phyloP scores from a whole-genome alignment of 2,797 vertebrate genomes.

The Gymnocypris eckloni region DNA sequence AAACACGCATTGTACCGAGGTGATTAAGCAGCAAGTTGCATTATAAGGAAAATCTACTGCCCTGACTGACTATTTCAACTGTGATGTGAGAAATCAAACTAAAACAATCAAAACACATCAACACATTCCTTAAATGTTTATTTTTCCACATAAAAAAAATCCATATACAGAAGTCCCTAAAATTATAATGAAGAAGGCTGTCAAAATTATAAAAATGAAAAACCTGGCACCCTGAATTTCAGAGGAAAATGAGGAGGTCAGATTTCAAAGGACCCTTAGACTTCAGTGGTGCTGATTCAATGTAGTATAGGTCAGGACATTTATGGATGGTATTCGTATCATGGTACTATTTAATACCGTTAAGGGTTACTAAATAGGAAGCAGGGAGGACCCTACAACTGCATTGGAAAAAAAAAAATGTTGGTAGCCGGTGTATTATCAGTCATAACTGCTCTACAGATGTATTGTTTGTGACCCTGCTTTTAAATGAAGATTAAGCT shows the following conservation, averaged over 20 bases:
- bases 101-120: background rate
- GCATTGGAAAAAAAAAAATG: background rate
- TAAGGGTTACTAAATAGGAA: conserved; percentile 3
- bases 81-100: background rate
- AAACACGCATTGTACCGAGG: background rate
- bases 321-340: conserved; percentile 3
- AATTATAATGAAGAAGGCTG: conserved; percentile 18
- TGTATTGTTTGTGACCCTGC: conserved; percentile 15
- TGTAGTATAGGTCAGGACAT: background rate
- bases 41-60: background rate
- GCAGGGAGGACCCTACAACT: background rate
- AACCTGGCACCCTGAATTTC: conserved; percentile 14
- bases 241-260: background rate
- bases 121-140: conserved; percentile 15
- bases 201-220: conserved; percentile 24
- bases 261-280: background rate
- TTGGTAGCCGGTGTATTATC: background rate
- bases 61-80: background rate
- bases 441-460: background rate
- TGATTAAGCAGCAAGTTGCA: background rate
- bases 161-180: conserved; percentile 34
- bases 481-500: conserved; percentile 12
- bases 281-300: conserved; percentile 5
- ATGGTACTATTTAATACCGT: background rate
- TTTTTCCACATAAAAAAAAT: conserved; percentile 37